phyloP scores from a whole-genome alignment of 1,140 invertebrate genomes.

The Solen grandis region DNA sequence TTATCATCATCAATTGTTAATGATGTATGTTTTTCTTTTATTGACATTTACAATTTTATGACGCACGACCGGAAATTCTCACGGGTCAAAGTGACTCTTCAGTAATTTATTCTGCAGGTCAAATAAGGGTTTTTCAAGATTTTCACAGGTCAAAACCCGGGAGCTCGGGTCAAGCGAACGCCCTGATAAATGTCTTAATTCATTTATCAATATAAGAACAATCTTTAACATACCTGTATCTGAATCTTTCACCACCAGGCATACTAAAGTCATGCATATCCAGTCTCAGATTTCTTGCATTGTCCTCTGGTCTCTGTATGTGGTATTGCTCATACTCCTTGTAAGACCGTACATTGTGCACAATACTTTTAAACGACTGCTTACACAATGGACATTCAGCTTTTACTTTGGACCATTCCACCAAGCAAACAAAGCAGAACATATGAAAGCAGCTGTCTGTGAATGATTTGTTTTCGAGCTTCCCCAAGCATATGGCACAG shows the following conservation, averaged over 20 bases:
- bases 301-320: conserved; percentile 79
- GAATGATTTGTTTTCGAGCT: conserved; percentile 92
- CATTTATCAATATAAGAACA: no score
- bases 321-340: conserved; percentile 93
- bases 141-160: no score
- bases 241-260: conserved; percentile 8
- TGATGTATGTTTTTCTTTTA: no score
- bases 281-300: neutral
- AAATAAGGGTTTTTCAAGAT: no score
- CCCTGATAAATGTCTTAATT: no score
- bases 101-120: no score
- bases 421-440: conserved; percentile 95
- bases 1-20: no score
- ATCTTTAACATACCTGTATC: conserved; percentile 50
- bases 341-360: conserved; percentile 94
- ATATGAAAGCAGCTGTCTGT: conserved; percentile 95
- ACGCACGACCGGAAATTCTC: no score
- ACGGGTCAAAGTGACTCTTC: no score
- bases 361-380: conserved; percentile 93
- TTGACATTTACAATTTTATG: no score
- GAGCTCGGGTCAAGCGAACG: no score
- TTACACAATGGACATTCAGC: conserved; percentile 97
- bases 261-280: neutral
- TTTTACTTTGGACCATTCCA: conserved; percentile 97
- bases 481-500: conserved; percentile 95